These are phyloP conservation scores for Mercenaria mercenaria DNA, from an alignment of 1,140 invertebrate genomes.

Conservation along the genomic window DNA sequence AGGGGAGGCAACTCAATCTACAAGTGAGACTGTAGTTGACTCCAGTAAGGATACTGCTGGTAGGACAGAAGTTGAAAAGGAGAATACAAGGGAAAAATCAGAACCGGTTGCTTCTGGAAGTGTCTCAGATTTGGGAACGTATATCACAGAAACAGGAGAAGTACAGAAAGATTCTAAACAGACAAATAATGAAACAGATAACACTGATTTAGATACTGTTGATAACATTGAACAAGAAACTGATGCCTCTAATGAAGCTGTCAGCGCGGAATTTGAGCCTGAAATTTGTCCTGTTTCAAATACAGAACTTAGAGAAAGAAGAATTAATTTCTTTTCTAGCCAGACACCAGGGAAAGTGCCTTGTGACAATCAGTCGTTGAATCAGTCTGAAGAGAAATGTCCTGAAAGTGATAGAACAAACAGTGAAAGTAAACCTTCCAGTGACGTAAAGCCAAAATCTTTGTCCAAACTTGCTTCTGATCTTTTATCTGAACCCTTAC, in stretches of 20 bases:
- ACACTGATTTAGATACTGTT: neutral
- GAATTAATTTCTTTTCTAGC: conserved; percentile 44
- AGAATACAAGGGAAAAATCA: neutral
- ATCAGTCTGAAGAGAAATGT: neutral
- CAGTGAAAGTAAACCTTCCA: neutral
- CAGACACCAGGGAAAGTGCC: neutral
- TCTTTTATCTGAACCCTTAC: neutral
- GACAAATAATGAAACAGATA: neutral
- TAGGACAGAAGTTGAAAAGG: neutral
- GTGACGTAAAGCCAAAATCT: neutral
- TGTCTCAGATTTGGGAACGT: neutral
- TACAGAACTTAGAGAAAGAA: conserved; percentile 35
- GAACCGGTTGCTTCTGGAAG: neutral
- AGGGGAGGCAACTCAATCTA: neutral
- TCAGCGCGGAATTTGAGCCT: neutral
- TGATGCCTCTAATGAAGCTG: neutral
- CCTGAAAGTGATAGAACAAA: conserved; percentile 7
- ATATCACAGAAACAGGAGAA: neutral
- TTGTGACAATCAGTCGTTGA: neutral
- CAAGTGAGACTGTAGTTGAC: neutral
- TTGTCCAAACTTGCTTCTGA: conserved; percentile 33
- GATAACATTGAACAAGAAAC: neutral
- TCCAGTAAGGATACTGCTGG: neutral
- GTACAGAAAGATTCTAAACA: neutral
- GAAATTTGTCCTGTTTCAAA: neutral